phyloP scores from a whole-genome alignment of 2,888 invertebrate genomes.

The Listrodromus nycthemerus region DNA sequence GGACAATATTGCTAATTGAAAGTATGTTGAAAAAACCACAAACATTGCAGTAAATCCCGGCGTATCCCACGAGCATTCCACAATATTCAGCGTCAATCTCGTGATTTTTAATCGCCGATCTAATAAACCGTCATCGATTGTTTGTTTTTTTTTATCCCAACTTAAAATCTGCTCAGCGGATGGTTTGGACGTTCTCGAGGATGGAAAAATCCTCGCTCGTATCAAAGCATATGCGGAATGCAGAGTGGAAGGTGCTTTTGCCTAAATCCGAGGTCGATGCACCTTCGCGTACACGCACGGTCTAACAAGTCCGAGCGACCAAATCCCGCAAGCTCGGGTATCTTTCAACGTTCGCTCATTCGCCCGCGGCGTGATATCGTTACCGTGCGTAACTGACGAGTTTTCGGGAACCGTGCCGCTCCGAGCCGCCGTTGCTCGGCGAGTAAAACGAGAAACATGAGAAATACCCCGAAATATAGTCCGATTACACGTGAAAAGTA shows the following conservation, averaged over 20 bases:
- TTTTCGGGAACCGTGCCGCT: constrained; percentile 37
- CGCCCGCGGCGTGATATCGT: constrained; percentile 67
- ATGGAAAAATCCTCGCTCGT: constrained; percentile 32
- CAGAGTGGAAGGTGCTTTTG: constrained; percentile 10
- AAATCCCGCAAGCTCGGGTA: constrained; percentile 66
- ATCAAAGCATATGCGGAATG: constrained; percentile 57
- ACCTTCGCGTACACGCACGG: constrained; percentile 4
- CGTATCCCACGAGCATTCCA: not conserved
- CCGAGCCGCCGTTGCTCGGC: constrained; percentile 27
- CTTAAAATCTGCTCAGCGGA: not conserved
- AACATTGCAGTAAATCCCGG: not conserved
- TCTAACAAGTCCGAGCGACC: constrained; percentile 57
- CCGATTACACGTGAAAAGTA: constrained; percentile 46
- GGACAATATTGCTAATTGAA: too few relatives aligned
- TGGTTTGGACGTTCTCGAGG: not conserved
- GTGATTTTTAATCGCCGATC: not conserved
- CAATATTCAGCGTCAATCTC: not conserved
- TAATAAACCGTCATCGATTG: not conserved
- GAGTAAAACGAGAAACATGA: constrained; percentile 56
- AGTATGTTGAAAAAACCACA: not conserved
- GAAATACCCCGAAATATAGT: constrained; percentile 66
- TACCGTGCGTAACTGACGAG: constrained; percentile 59
- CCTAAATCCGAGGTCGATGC: constrained; percentile 46
- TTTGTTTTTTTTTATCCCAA: not conserved
- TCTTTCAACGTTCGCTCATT: constrained; percentile 49